Conservation (phyloP, 2,888 invertebrate species). For the Gibbula magus region DNA sequence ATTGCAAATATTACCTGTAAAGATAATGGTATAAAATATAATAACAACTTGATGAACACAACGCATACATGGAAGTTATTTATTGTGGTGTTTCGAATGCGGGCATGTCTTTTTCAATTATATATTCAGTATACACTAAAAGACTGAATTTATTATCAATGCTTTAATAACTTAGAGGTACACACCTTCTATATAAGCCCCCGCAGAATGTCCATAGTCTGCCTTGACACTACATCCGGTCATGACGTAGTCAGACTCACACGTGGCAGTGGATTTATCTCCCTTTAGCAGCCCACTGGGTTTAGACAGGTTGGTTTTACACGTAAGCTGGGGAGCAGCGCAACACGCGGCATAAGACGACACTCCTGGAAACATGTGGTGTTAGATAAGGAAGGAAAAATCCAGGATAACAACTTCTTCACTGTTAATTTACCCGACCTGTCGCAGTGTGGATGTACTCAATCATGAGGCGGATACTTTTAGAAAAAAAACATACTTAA, state of each 20-base stretch:
- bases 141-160: too few relatives aligned
- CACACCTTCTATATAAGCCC: constrained; percentile 27
- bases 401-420: too few relatives aligned
- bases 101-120: too few relatives aligned
- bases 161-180: background rate
- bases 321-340: constrained; percentile 31
- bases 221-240: constrained; percentile 36
- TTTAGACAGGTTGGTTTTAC: constrained; percentile 28
- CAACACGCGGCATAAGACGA: constrained; percentile 40
- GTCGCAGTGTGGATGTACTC: too few relatives aligned
- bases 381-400: too few relatives aligned
- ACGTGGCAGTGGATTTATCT: constrained; percentile 26
- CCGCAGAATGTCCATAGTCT: constrained; percentile 38
- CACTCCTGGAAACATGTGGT: constrained; percentile 14
- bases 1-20: constrained; percentile 26
- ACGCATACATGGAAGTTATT: too few relatives aligned
- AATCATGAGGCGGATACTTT: too few relatives aligned
- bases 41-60: too few relatives aligned
- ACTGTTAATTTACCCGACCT: too few relatives aligned
- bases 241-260: constrained; percentile 28
- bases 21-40: background rate
- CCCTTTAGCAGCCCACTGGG: constrained; percentile 33
- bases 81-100: too few relatives aligned
- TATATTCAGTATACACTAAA: too few relatives aligned
- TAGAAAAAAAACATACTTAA: too few relatives aligned